A percentile compares a stretch with the other conserved stretches of the same genome.
These are phyloP conservation scores for Digitonthophagus gazella DNA, from an alignment of 2,888 invertebrate species.

Conservation along the genomic window DNA sequence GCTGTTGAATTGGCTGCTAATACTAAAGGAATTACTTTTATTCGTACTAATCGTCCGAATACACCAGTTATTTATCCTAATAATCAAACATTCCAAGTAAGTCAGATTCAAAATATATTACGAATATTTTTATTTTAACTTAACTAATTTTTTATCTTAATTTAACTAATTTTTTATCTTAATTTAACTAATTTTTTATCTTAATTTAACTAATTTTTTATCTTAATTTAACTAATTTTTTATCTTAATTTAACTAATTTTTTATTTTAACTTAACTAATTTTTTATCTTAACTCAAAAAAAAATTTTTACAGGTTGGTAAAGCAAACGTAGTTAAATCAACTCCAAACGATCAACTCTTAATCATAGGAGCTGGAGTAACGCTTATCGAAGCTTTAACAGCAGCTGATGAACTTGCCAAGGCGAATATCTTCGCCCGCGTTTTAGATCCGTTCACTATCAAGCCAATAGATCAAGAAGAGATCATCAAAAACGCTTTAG, in stretches of 20 bases:
- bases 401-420: slow-evolving; percentile 76
- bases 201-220: too few relatives aligned
- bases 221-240: slow-evolving; percentile 26
- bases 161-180: too few relatives aligned
- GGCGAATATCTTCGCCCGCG: slow-evolving; percentile 71
- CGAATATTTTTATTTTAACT: slow-evolving; percentile 14
- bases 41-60: slow-evolving; percentile 91
- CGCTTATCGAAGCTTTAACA: slow-evolving; percentile 83
- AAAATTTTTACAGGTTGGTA: slow-evolving; percentile 74
- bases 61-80: slow-evolving; percentile 83
- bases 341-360: slow-evolving; percentile 77
- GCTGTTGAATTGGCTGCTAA: slow-evolving; percentile 96
- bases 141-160: slow-evolving; percentile 28
- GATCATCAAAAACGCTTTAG: slow-evolving; percentile 73
- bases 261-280: slow-evolving; percentile 21
- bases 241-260: too few relatives aligned
- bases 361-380: slow-evolving; percentile 91
- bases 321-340: slow-evolving; percentile 76
- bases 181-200: slow-evolving; percentile 28
- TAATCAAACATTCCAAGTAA: slow-evolving; percentile 74
- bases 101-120: slow-evolving; percentile 5
- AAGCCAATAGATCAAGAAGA: slow-evolving; percentile 88
- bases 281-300: too few relatives aligned
- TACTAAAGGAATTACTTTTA: slow-evolving; percentile 91
- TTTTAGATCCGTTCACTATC: slow-evolving; percentile 94